phyloP scores from a whole-genome alignment of 2,797 vertebrate genomes.

The Alfaro cultratus region DNA sequence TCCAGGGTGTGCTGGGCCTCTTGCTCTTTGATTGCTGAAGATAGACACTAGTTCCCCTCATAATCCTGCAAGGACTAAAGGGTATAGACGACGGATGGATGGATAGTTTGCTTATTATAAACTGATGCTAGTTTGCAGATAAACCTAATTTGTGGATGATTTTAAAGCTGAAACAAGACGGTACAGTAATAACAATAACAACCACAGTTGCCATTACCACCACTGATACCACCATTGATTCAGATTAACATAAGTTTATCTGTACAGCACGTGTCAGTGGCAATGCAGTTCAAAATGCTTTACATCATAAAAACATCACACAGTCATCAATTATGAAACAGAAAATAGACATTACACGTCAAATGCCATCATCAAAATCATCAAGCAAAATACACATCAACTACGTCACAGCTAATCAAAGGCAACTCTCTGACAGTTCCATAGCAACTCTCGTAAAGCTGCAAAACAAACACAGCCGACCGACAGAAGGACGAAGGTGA shows the following conservation, averaged over 20 bases:
- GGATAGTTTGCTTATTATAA: not conserved
- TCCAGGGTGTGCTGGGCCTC: not conserved
- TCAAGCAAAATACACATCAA: no score
- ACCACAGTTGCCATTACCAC: not conserved
- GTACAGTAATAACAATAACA: not conserved
- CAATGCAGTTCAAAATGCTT: no score
- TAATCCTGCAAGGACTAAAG: not conserved
- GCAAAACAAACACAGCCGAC: not conserved
- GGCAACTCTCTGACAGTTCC: no score
- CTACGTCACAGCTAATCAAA: no score
- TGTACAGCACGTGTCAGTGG: no score
- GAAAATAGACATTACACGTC: no score
- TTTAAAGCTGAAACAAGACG: not conserved
- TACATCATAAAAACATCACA: no score
- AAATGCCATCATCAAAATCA: no score
- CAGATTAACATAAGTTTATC: not conserved
- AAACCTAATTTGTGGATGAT: not conserved
- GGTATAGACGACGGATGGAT: not conserved
- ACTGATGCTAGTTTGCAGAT: not conserved
- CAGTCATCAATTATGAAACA: no score
- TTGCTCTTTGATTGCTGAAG: not conserved
- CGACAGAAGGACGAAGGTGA: not conserved
- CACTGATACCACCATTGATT: not conserved
- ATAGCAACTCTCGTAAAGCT: not conserved
- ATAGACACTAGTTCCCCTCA: not conserved